phyloP scores from a whole-genome alignment of 2,888 invertebrate genomes.

The Mimas tiliae region DNA sequence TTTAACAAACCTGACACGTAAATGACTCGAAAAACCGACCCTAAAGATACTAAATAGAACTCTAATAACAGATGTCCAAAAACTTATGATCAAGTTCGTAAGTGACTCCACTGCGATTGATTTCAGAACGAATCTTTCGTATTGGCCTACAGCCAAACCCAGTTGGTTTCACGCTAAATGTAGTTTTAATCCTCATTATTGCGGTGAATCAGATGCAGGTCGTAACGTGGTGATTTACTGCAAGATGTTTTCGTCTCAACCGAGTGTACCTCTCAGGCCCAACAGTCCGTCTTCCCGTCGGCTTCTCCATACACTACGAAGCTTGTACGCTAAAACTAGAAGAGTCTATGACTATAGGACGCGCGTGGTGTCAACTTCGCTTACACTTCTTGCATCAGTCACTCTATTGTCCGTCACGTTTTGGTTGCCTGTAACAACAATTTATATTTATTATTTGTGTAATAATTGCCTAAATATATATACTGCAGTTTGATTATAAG shows the following conservation, averaged over 20 bases:
- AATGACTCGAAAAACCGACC: slow-evolving; percentile 35
- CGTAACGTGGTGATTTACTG: neutral
- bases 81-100: neutral
- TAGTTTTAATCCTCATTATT: slow-evolving; percentile 15
- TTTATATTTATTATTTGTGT: neutral
- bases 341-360: slow-evolving; percentile 68
- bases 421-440: slow-evolving; percentile 66
- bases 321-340: slow-evolving; percentile 49
- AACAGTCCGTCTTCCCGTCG: slow-evolving; percentile 27
- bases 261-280: slow-evolving; percentile 22
- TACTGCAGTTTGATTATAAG: too few relatives aligned
- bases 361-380: slow-evolving; percentile 57
- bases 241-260: neutral
- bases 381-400: slow-evolving; percentile 60
- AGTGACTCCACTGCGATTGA: neutral
- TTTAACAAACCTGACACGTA: slow-evolving; percentile 46
- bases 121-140: neutral
- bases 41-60: slow-evolving; percentile 14
- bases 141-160: slow-evolving; percentile 27
- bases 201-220: neutral
- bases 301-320: slow-evolving; percentile 42
- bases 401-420: slow-evolving; percentile 78
- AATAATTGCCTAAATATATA: too few relatives aligned
- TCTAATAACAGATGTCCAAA: slow-evolving; percentile 17
- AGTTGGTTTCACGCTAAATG: slow-evolving; percentile 4